A percentile compares a stretch with the other conserved stretches of the same genome.
phyloP scores from a whole-genome alignment of 2,113 vertebrate species.

The Etia nguti region DNA sequence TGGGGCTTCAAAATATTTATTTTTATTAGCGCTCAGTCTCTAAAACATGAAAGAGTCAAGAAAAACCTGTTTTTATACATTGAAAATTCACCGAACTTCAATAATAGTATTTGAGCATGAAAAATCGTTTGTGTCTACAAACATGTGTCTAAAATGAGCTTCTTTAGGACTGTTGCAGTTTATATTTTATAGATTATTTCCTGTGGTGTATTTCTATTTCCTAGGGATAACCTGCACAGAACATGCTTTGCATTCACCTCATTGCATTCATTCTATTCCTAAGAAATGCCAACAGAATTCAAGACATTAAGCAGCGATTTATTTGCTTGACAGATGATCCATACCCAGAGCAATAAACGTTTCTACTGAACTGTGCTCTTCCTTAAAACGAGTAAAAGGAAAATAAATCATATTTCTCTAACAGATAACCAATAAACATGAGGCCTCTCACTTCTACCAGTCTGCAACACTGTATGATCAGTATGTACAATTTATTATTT shows the following conservation, averaged over 20 bases:
- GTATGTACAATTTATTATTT: background rate
- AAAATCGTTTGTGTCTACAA: background rate
- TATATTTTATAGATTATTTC: background rate
- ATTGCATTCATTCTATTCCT: too few species aligned
- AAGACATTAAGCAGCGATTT: accelerated
- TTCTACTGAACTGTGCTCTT: background rate
- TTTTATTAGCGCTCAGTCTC: accelerated
- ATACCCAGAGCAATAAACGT: accelerated
- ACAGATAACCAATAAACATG: background rate
- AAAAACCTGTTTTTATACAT: background rate
- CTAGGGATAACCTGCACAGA: background rate
- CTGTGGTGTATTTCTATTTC: background rate
- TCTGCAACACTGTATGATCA: background rate
- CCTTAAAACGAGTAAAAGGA: background rate
- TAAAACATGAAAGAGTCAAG: background rate
- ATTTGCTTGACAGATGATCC: accelerated
- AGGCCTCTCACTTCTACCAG: background rate
- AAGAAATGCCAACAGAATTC: background rate
- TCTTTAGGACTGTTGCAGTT: background rate
- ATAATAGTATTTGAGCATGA: accelerated
- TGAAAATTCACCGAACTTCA: background rate
- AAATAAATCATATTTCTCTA: background rate
- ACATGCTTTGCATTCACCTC: too few species aligned
- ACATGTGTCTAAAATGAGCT: accelerated
- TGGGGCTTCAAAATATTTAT: background rate